Conservation (phyloP, 2,888 invertebrate genomes). For the Caenorhabditis wallacei region DNA sequence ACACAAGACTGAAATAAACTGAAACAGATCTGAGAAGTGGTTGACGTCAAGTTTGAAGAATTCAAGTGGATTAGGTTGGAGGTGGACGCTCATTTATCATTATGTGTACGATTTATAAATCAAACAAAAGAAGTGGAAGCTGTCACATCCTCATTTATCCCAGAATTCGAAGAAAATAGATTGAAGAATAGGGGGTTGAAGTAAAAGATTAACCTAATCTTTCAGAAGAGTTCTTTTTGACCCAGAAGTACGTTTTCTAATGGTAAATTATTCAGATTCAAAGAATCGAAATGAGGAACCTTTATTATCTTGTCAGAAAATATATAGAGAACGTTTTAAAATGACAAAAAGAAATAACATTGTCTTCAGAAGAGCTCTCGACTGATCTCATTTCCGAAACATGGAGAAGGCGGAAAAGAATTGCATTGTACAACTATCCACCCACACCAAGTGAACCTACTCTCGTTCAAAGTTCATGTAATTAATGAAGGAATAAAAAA, state of each 20-base stretch:
- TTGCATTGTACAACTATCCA: conserved; percentile 8
- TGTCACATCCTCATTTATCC: neutral
- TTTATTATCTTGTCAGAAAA: too few relatives aligned
- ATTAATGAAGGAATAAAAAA: neutral
- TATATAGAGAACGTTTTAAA: too few relatives aligned
- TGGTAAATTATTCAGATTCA: neutral
- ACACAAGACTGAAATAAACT: neutral
- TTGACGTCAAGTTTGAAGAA: conserved; percentile 13
- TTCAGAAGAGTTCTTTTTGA: neutral
- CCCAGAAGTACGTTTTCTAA: neutral
- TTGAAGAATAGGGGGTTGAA: neutral
- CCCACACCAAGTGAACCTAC: conserved; percentile 17
- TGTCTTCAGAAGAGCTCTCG: conserved; percentile 5
- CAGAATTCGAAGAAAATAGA: neutral
- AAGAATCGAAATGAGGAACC: too few relatives aligned
- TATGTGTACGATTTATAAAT: conserved; percentile 22
- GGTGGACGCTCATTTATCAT: conserved; percentile 20
- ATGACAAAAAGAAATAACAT: neutral
- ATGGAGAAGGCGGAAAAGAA: neutral
- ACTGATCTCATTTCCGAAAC: conserved; percentile 40
- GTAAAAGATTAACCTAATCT: neutral
- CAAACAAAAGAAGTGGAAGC: conserved; percentile 6
- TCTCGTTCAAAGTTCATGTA: too few relatives aligned
- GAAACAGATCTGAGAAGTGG: neutral
- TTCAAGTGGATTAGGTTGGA: conserved; percentile 22